Percentiles rank a stretch among this genome's conserved stretches.
These are phyloP conservation scores for Tragelaphus buxtoni DNA, from an alignment of 2,113 vertebrate genomes.

Conservation along the genomic window DNA sequence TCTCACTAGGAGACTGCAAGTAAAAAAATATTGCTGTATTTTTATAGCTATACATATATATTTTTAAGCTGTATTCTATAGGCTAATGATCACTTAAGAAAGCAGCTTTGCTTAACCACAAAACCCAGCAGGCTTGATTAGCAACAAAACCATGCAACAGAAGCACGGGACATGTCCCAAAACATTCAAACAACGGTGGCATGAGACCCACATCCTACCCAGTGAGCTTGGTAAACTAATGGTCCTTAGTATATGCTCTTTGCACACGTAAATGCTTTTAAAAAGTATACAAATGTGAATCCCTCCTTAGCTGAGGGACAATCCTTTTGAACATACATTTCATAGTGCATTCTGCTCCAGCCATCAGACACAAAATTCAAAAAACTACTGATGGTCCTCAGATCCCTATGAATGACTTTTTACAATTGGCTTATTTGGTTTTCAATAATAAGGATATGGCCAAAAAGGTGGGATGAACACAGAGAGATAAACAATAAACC, in stretches of 20 bases:
- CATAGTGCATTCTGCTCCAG: neutral
- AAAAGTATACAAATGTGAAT: neutral
- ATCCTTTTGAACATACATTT: neutral
- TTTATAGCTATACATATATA: neutral
- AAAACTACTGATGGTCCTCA: neutral
- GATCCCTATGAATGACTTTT: neutral
- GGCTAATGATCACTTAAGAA: neutral
- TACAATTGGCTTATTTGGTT: neutral
- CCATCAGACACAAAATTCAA: neutral
- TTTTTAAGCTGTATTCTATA: neutral
- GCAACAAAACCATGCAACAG: neutral
- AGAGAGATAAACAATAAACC: neutral
- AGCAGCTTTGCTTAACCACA: neutral
- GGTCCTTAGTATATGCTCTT: neutral
- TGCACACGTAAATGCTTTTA: neutral
- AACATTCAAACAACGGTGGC: neutral
- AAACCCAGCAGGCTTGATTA: neutral
- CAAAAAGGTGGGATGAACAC: neutral
- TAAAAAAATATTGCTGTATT: neutral
- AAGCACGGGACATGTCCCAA: neutral
- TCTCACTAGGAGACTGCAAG: neutral
- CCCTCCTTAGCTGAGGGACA: accelerated
- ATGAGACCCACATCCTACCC: neutral
- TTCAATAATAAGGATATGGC: neutral
- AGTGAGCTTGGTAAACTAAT: neutral